Evolutionary conservation across 2,113 vertebrate species (phyloP).

Genomic region (Coracopsis vasa): DNA sequence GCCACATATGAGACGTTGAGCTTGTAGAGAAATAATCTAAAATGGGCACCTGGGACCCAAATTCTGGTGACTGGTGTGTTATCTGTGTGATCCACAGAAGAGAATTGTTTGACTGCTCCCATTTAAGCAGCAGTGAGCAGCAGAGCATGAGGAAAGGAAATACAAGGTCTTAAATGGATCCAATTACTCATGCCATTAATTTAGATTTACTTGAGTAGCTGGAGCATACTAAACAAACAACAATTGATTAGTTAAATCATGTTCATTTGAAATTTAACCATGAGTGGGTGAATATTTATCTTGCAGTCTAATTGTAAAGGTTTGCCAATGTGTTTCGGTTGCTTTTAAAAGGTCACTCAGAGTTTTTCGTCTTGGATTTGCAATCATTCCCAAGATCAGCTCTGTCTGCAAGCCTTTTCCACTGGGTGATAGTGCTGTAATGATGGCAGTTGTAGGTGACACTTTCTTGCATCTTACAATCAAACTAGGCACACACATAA

Average conservation of each 20-base stretch:
- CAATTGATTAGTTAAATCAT: conserved; percentile 50
- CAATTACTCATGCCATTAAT: conserved; percentile 59
- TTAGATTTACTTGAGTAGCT: conserved; percentile 54
- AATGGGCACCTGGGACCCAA: not conserved
- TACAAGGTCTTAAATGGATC: conserved; percentile 43
- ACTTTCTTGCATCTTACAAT: not conserved
- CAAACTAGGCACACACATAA: not conserved
- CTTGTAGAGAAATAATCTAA: not conserved
- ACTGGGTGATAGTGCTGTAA: not conserved
- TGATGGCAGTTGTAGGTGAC: not conserved
- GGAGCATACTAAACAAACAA: conserved; percentile 49
- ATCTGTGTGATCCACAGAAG: not conserved
- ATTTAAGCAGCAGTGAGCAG: not conserved
- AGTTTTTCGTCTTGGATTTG: not conserved
- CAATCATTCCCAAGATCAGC: not conserved
- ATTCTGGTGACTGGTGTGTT: not conserved
- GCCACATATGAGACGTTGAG: not conserved
- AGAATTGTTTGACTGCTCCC: not conserved
- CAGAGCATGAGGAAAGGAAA: conserved; percentile 15
- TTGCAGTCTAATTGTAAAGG: conserved; percentile 1
- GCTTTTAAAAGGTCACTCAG: not conserved
- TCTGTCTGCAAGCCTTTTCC: not conserved
- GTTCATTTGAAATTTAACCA: conserved; percentile 52
- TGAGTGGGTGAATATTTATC: conserved; percentile 35
- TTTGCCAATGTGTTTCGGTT: not conserved